Percentiles rank a stretch among this genome's conserved stretches.
These are phyloP conservation scores for Melangyna quadrimaculata DNA, from an alignment of 2,888 invertebrate species.

Conservation along the genomic window DNA sequence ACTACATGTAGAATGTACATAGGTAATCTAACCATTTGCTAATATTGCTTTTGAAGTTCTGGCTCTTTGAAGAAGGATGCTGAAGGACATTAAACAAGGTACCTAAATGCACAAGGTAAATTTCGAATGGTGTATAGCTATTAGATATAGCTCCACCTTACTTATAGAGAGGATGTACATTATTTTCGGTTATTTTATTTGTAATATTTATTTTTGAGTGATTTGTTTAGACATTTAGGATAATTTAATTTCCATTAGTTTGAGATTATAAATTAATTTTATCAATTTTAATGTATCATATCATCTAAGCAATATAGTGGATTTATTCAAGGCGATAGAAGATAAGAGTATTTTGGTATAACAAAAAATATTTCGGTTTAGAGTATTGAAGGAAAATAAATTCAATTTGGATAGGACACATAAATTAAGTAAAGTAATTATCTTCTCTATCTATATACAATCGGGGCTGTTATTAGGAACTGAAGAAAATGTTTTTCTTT, in stretches of 20 bases:
- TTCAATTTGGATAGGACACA: too few species aligned
- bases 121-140: too few species aligned
- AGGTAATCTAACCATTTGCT: slow-evolving; percentile 22
- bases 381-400: too few species aligned
- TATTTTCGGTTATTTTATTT: not conserved
- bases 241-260: not conserved
- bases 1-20: too few species aligned
- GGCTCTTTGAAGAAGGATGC: not conserved
- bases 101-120: not conserved
- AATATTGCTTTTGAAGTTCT: slow-evolving; percentile 39
- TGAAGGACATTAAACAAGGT: not conserved
- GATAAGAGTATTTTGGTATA: too few species aligned
- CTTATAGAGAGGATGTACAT: too few species aligned
- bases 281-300: not conserved
- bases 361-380: not conserved
- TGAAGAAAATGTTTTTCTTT: too few species aligned
- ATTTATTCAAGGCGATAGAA: not conserved
- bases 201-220: not conserved
- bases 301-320: not conserved
- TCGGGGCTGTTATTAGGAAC: too few species aligned
- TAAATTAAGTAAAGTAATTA: too few species aligned
- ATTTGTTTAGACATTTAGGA: not conserved
- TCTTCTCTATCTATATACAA: too few species aligned
- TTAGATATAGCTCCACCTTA: too few species aligned
- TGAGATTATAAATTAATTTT: not conserved